A percentile compares a stretch with the other conserved stretches of the same genome.
Evolutionary conservation across 2,113 vertebrate species (phyloP).

Genomic region (Piaya cayana): DNA sequence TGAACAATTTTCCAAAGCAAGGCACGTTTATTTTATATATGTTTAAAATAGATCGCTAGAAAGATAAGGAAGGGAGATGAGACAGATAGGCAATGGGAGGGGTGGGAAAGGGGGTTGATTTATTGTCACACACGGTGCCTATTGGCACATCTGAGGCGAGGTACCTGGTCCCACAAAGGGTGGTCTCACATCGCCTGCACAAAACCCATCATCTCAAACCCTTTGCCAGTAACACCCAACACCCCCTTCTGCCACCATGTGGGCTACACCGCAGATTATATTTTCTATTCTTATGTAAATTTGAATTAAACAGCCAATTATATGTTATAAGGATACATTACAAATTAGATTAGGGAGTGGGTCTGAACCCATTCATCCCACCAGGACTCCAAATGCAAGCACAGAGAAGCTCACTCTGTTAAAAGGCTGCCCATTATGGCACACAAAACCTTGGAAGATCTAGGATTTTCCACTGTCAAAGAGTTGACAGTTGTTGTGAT

Average conservation of each 20-base stretch:
- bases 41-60: neutral
- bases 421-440: neutral
- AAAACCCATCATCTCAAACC: rapidly evolving
- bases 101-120: neutral
- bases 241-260: neutral
- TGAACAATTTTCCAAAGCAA: neutral
- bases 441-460: neutral
- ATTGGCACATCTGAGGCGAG: rapidly evolving
- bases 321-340: conserved; percentile 4
- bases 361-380: conserved; percentile 32
- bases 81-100: neutral
- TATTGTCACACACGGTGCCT: neutral
- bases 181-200: rapidly evolving
- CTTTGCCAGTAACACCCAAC: neutral
- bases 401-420: neutral
- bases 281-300: conserved; percentile 57
- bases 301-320: conserved; percentile 56
- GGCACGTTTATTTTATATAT: neutral
- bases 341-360: conserved; percentile 53
- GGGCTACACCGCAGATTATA: neutral
- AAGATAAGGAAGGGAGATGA: neutral
- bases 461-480: conserved; percentile 27
- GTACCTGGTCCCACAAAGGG: rapidly evolving
- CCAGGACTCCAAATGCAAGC: neutral
- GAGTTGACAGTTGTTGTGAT: conserved; percentile 30